Evolutionary conservation across 2,888 invertebrate genomes (phyloP).

Genomic region (Notodonta dromedarius): DNA sequence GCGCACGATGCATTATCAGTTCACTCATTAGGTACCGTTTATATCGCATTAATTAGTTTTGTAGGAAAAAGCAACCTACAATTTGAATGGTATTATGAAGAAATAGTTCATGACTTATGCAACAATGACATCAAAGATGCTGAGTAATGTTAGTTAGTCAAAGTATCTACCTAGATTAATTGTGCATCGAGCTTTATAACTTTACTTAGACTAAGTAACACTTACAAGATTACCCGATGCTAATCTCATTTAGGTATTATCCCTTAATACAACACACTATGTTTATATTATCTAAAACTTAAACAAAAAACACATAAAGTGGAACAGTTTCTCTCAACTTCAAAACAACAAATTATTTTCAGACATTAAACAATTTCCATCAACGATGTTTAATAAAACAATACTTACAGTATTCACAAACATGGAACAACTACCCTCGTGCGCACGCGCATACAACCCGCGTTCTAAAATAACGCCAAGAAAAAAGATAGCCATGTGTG

Average conservation of each 20-base stretch:
- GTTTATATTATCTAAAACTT: too few species aligned
- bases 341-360: not conserved
- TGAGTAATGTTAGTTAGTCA: too few species aligned
- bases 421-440: conserved; percentile 48
- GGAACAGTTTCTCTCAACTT: not conserved
- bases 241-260: not conserved
- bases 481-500: conserved; percentile 60
- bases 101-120: too few species aligned
- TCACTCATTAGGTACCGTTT: conserved; percentile 32
- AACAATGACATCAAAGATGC: too few species aligned
- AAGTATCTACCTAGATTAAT: not conserved
- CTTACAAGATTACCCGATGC: not conserved
- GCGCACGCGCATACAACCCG: conserved; percentile 54
- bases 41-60: not conserved
- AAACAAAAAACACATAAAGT: not conserved
- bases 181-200: not conserved
- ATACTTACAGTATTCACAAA: conserved; percentile 19
- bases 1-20: conserved; percentile 21
- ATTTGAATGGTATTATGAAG: too few species aligned
- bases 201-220: not conserved
- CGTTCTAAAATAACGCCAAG: conserved; percentile 53
- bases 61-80: conserved; percentile 12
- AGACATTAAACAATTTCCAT: not conserved
- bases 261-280: not conserved
- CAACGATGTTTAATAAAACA: conserved; percentile 7